Evolutionary conservation across 2,888 invertebrate genomes (phyloP).

Genomic region (Hoplodrina ambigua): DNA sequence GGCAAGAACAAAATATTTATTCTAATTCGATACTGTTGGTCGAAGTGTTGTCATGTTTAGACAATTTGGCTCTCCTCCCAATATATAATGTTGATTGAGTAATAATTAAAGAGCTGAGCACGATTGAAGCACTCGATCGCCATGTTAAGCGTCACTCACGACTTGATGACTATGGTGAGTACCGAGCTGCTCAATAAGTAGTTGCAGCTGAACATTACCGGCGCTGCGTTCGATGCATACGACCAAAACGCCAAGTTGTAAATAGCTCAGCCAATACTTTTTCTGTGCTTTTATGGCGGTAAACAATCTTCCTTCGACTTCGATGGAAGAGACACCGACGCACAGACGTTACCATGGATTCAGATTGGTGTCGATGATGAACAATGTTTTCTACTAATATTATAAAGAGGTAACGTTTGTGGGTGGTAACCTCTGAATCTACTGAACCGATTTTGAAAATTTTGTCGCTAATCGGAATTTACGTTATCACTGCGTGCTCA

Average conservation of each 20-base stretch:
- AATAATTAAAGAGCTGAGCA: not conserved
- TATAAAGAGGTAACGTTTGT: too few species aligned
- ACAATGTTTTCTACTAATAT: too few species aligned
- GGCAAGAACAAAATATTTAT: not conserved
- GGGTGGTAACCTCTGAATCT: too few species aligned
- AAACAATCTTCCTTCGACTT: conserved; percentile 37
- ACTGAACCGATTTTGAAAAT: too few species aligned
- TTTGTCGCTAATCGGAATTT: too few species aligned
- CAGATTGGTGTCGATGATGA: too few species aligned
- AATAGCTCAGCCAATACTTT: conserved; percentile 34
- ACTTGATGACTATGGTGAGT: conserved; percentile 8
- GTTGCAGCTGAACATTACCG: conserved; percentile 11
- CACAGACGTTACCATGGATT: too few species aligned
- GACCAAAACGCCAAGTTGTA: conserved; percentile 32
- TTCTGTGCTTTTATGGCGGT: conserved; percentile 42
- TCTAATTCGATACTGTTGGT: conserved; percentile 3
- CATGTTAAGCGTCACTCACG: conserved; percentile 1
- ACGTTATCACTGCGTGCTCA: too few species aligned
- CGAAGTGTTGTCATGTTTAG: not conserved
- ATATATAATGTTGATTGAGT: conserved; percentile 2
- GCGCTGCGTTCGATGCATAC: conserved; percentile 2
- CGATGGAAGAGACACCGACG: not conserved
- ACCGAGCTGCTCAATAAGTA: conserved; percentile 15
- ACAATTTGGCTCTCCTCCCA: conserved; percentile 3
- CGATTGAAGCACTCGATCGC: not conserved